Conservation (phyloP, 1,140 invertebrate species). For the Drosophila subobscura region DNA sequence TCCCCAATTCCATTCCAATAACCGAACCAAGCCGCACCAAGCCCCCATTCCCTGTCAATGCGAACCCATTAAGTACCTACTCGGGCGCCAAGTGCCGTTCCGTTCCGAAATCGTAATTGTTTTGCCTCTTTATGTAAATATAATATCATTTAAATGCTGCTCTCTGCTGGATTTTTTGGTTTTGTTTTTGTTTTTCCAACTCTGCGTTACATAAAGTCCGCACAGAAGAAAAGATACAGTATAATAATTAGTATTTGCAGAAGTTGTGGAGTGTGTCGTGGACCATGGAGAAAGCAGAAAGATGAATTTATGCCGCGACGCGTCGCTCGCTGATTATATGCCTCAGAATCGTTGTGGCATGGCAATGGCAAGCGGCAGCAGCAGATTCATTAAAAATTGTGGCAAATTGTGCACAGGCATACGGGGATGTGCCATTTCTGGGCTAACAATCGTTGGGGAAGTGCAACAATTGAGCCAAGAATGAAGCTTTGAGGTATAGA, state of each 20-base stretch:
- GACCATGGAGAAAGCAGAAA: constrained; percentile 66
- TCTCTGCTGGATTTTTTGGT: constrained; percentile 12
- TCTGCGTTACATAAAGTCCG: constrained; percentile 64
- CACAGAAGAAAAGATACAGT: constrained; percentile 61
- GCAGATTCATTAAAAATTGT: constrained; percentile 37
- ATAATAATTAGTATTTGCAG: constrained; percentile 73
- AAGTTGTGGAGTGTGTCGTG: not conserved
- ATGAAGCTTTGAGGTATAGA: too few relatives aligned
- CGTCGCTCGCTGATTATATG: constrained; percentile 40
- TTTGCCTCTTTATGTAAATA: constrained; percentile 73
- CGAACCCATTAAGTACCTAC: constrained; percentile 61
- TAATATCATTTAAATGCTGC: constrained; percentile 74
- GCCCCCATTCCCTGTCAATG: constrained; percentile 56
- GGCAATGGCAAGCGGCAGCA: constrained; percentile 2
- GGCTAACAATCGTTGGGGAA: too few relatives aligned
- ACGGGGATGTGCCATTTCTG: not conserved
- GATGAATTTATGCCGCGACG: constrained; percentile 47
- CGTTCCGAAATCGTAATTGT: constrained; percentile 54
- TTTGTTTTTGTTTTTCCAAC: constrained; percentile 13
- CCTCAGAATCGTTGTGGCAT: constrained; percentile 56
- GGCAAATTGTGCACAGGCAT: constrained; percentile 32
- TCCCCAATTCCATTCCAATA: constrained; percentile 17
- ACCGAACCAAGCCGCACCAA: constrained; percentile 36
- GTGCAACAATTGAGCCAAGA: too few relatives aligned
- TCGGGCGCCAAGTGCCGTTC: constrained; percentile 34